Percentiles rank a stretch among this genome's conserved stretches.
Conservation (phyloP, 2,797 vertebrate species). For the Poeciliopsis presidionis region DNA sequence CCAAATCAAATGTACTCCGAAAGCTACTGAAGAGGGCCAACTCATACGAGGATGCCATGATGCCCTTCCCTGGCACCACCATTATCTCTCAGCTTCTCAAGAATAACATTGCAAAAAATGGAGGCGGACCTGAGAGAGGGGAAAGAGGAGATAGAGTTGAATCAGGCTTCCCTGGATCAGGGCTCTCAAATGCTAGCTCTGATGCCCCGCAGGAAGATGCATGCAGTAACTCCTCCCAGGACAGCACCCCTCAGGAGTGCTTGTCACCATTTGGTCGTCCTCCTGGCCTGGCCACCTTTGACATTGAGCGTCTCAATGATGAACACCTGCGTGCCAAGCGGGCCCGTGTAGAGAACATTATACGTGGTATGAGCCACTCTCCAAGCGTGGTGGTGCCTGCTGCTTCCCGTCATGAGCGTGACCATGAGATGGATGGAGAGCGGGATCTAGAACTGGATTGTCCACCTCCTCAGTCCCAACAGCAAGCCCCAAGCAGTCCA, state of each 20-base stretch:
- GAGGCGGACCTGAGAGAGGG: slow-evolving; percentile 79
- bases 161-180: slow-evolving; percentile 91
- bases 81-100: slow-evolving; percentile 99
- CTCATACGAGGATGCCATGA: slow-evolving; percentile 98
- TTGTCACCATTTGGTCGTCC: slow-evolving; percentile 95
- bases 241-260: slow-evolving; percentile 95
- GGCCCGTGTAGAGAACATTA: slow-evolving; percentile 98
- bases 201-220: slow-evolving; percentile 96
- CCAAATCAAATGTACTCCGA: slow-evolving; percentile 98
- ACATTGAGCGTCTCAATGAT: slow-evolving; percentile 94
- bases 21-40: slow-evolving; percentile 99
- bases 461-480: slow-evolving; percentile 92
- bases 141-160: slow-evolving; percentile 74
- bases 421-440: slow-evolving; percentile 89
- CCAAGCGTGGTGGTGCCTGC: slow-evolving; percentile 86
- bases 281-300: slow-evolving; percentile 88
- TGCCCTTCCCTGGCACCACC: slow-evolving; percentile 97
- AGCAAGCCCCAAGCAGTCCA: slow-evolving; percentile 89
- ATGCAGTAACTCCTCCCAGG: slow-evolving; percentile 98
- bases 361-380: slow-evolving; percentile 98
- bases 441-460: slow-evolving; percentile 85
- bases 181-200: slow-evolving; percentile 94
- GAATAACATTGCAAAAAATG: slow-evolving; percentile 98
- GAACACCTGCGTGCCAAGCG: slow-evolving; percentile 98
- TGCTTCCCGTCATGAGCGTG: slow-evolving; percentile 85